phyloP scores from a whole-genome alignment of 2,888 invertebrate genomes.

The Panopea generosa region DNA sequence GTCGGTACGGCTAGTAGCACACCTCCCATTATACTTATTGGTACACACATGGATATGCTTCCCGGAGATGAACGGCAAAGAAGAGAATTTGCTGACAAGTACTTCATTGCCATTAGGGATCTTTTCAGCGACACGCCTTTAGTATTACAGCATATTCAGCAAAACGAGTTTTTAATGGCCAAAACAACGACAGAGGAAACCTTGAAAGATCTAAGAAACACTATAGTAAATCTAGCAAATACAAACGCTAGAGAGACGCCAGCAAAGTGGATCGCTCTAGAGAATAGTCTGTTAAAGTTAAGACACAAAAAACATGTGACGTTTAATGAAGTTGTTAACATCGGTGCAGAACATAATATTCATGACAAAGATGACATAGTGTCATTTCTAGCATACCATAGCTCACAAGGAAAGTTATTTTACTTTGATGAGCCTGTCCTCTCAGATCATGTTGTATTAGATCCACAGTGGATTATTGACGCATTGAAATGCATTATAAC shows the following conservation, averaged over 20 bases:
- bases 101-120: constrained; percentile 17
- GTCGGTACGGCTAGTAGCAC: constrained; percentile 24
- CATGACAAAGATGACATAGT: constrained; percentile 14
- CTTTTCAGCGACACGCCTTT: constrained; percentile 25
- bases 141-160: constrained; percentile 30
- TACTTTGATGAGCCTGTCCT: too few relatives aligned
- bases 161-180: constrained; percentile 18
- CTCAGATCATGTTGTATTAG: too few relatives aligned
- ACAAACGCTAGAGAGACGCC: constrained; percentile 14
- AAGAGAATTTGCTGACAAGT: constrained; percentile 10
- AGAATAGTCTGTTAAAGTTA: constrained; percentile 1
- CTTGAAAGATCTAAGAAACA: neutral
- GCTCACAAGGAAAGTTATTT: too few relatives aligned
- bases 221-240: constrained; percentile 1
- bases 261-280: constrained; percentile 31
- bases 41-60: constrained; percentile 34
- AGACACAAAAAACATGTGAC: constrained; percentile 8
- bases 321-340: constrained; percentile 12
- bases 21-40: constrained; percentile 37
- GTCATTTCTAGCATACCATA: too few relatives aligned
- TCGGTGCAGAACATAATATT: neutral
- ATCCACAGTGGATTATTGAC: too few relatives aligned
- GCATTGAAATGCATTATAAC: too few relatives aligned
- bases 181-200: constrained; percentile 1
- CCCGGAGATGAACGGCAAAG: constrained; percentile 2